Evolutionary conservation across 1,140 invertebrate genomes (phyloP), one percentile per base, ranked within the genome.

Genomic region (Reticulitermes speratus): DNA sequence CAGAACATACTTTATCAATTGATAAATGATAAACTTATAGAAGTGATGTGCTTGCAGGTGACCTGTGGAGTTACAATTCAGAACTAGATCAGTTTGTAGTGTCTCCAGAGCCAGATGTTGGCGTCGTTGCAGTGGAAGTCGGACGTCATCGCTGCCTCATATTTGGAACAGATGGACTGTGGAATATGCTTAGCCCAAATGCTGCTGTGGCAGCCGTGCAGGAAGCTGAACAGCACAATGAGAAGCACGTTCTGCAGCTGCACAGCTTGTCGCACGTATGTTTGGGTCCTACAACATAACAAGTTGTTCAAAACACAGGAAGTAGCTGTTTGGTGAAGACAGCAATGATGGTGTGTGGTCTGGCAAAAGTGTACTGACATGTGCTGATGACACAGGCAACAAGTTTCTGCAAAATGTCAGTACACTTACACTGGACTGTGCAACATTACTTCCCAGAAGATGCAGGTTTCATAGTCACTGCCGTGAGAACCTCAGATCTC

Each of bases 51-150:
- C 30, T 83, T 52, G 14, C 87, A 96, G 95, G 98, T 87, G 98
- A 99, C 92, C 92, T 99, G 3, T 99, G 98, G 98, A 99, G 97
- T 89, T 99, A 98, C 90, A 99, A 99, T 91, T 96, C 96, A 1
- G 94, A 94, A 83, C 94, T 95, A 88, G 95, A 98, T 90, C 95
- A 96, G 90, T 99, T 99, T 92, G 96, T 99, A 21, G 98, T 99
- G 7, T 98, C 97, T n/a, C 98, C 98, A 0, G 97, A 98, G 90
- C 98, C 98, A 6, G 98, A 99, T 93, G 97, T 99, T 9, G 94
- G 95, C 88, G 97, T 98, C 0, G 92, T 97, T 84, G 93, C 95
- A 83, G 95, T 99, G 86, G 96, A 99, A 91, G 95, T 97, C 1
- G 93, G 93, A 30, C 91, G 91, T 88, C 95, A 94, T 90, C 95